phyloP scores from a whole-genome alignment of 1,140 invertebrate genomes.

The Zaprionus africanus region DNA sequence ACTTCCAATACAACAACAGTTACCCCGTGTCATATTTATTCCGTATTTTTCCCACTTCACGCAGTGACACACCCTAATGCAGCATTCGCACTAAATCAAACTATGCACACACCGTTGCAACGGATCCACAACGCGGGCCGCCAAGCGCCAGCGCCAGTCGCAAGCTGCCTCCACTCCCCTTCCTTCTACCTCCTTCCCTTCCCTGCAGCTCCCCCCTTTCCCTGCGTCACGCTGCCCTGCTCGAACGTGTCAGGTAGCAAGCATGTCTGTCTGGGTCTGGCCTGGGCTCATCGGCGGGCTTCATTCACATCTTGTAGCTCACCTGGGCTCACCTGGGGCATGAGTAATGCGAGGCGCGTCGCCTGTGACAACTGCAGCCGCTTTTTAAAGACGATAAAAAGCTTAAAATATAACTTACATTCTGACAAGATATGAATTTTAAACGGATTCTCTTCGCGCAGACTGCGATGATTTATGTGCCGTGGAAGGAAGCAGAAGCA shows the following conservation, averaged over 20 bases:
- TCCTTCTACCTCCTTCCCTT: neutral
- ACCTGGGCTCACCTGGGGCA: slow-evolving; percentile 37
- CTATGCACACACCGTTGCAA: slow-evolving; percentile 18
- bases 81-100: slow-evolving; percentile 15
- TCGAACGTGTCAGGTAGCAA: slow-evolving; percentile 2
- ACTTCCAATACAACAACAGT: too few species aligned
- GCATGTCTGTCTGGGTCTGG: slow-evolving; percentile 19
- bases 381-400: slow-evolving; percentile 75
- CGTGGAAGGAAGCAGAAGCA: neutral
- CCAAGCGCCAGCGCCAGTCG: slow-evolving; percentile 19
- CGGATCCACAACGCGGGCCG: slow-evolving; percentile 1
- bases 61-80: slow-evolving; percentile 41
- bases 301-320: slow-evolving; percentile 26
- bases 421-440: slow-evolving; percentile 80
- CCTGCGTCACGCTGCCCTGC: neutral
- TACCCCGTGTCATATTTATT: neutral
- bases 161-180: neutral
- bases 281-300: slow-evolving; percentile 23
- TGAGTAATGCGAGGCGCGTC: slow-evolving; percentile 71
- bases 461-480: slow-evolving; percentile 63
- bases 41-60: neutral
- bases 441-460: slow-evolving; percentile 60
- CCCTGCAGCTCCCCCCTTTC: neutral
- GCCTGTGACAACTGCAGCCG: slow-evolving; percentile 56
- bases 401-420: slow-evolving; percentile 81